A percentile compares a stretch with the other conserved stretches of the same genome.
Conservation (phyloP, 2,888 invertebrate species). For the Pseudolycoriella hygida region DNA sequence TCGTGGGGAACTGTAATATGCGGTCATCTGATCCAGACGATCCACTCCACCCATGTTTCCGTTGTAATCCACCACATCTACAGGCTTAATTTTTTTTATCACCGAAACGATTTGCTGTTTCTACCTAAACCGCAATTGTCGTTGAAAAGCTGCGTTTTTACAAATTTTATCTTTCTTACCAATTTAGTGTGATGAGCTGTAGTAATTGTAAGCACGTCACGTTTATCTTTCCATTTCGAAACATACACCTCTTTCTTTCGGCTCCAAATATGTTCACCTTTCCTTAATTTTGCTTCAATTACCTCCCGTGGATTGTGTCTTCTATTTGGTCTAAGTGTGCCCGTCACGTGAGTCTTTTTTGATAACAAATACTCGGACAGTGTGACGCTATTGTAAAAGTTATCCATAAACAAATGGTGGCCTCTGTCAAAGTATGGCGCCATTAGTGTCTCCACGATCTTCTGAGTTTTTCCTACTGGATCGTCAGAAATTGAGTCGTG, state of each 20-base stretch:
- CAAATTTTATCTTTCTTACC: too few relatives aligned
- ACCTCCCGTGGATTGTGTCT: conserved; percentile 11
- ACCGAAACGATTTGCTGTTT: too few relatives aligned
- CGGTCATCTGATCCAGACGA: too few relatives aligned
- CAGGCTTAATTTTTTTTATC: too few relatives aligned
- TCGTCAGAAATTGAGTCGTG: conserved; percentile 10
- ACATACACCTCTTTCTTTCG: conserved; percentile 14
- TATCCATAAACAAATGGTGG: conserved; percentile 17
- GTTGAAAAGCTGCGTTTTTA: too few relatives aligned
- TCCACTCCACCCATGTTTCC: too few relatives aligned
- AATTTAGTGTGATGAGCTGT: too few relatives aligned
- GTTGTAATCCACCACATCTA: too few relatives aligned
- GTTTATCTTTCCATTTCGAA: too few relatives aligned
- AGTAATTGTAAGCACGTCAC: conserved; percentile 3
- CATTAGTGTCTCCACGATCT: conserved; percentile 15
- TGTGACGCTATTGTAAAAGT: conserved; percentile 14
- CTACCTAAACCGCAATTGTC: too few relatives aligned
- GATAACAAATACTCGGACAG: conserved; percentile 12
- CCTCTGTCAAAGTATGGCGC: conserved; percentile 15
- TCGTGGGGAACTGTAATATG: too few relatives aligned
- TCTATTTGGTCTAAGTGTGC: conserved; percentile 13
- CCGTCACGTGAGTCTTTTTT: conserved; percentile 12
- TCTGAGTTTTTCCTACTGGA: conserved; percentile 12
- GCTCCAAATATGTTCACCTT: conserved; percentile 11
- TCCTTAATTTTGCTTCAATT: conserved; percentile 9